Conservation (phyloP, 92 coral and sea anemone genomes). For the Porites cylindrica region DNA sequence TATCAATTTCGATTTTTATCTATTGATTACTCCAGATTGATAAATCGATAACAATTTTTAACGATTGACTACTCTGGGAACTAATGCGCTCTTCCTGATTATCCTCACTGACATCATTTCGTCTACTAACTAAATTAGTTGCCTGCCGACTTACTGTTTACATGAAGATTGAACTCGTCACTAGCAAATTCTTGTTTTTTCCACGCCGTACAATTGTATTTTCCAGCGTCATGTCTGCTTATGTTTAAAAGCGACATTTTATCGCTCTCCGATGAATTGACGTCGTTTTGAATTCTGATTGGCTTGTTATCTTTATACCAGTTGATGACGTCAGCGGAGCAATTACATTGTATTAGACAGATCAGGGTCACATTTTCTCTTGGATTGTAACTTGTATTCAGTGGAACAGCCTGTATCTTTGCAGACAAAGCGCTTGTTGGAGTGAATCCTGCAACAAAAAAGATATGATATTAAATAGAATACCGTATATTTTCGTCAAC, state of each 20-base stretch:
- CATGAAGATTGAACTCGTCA: constrained; percentile 18
- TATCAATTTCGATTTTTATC: too few species aligned
- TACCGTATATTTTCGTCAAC: background rate
- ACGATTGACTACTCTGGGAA: too few species aligned
- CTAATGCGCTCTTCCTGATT: too few species aligned
- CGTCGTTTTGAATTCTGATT: background rate
- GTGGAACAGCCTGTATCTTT: constrained; percentile 23
- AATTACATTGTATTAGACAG: constrained; percentile 5
- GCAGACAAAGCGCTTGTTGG: constrained; percentile 1
- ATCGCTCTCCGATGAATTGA: background rate
- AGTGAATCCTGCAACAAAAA: background rate
- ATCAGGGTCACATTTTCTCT: constrained; percentile 34
- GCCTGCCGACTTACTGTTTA: constrained; percentile 5
- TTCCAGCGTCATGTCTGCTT: constrained; percentile 4
- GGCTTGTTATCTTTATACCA: constrained; percentile 32
- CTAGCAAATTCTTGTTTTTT: background rate
- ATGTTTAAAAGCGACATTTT: constrained; percentile 16
- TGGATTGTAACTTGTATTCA: constrained; percentile 8
- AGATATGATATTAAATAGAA: background rate
- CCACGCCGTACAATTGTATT: constrained; percentile 13
- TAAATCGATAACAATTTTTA: too few species aligned
- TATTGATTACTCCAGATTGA: too few species aligned
- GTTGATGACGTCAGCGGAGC: constrained; percentile 25
- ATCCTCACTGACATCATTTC: too few species aligned
- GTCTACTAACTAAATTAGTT: too few species aligned